Percentiles rank a stretch among this genome's conserved stretches.
Conservation (phyloP, 2,113 vertebrate species). For the Junco hyemalis region DNA sequence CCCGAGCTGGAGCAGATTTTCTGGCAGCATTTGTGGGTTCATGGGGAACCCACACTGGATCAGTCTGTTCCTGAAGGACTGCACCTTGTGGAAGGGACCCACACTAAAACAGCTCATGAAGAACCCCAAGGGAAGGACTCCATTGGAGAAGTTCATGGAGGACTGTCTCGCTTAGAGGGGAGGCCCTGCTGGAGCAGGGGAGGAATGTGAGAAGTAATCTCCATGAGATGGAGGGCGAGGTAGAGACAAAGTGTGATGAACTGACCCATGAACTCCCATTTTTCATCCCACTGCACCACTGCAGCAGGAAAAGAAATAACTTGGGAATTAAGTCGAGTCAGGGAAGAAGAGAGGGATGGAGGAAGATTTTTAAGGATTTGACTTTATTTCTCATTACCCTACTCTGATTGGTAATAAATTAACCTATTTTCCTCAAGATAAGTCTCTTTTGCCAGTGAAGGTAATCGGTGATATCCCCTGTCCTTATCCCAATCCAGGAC, state of each 20-base stretch:
- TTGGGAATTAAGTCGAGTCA: neutral
- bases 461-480: neutral
- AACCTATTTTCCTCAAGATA: neutral
- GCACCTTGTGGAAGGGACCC: neutral
- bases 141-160: no score
- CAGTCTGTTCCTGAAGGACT: neutral
- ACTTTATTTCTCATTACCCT: neutral
- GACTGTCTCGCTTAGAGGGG: neutral
- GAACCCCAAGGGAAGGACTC: neutral
- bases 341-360: neutral
- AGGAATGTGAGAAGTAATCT: neutral
- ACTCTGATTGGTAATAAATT: neutral
- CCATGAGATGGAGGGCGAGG: rapidly evolving
- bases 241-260: rapidly evolving
- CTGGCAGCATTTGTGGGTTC: neutral
- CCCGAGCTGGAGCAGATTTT: neutral
- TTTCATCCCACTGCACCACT: neutral
- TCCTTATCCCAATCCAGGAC: neutral
- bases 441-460: neutral
- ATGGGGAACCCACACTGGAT: neutral
- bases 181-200: rapidly evolving
- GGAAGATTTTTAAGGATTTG: neutral
- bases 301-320: rapidly evolving
- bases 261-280: neutral
- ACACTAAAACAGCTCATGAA: neutral